These are phyloP conservation scores for Apostichopus californicus DNA, from an alignment of 35 echinoderm and acorn worm genomes.

Conservation along the genomic window DNA sequence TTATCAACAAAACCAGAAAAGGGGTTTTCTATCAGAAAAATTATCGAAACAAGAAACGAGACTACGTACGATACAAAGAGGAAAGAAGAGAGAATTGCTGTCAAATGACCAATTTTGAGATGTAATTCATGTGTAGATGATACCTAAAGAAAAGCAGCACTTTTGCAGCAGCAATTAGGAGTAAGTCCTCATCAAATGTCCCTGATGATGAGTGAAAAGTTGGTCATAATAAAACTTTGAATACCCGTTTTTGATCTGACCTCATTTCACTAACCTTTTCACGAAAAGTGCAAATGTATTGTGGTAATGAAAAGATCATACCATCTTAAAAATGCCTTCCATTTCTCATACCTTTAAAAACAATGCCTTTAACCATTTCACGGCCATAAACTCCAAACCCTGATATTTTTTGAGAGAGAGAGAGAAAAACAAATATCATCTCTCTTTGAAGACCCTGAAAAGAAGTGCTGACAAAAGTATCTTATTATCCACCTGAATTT, in stretches of 20 bases:
- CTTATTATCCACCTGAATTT: background rate
- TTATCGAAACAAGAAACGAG: background rate
- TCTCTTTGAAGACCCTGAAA: background rate
- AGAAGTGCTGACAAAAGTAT: background rate
- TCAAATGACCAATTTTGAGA: conserved; percentile 4
- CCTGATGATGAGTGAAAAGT: background rate
- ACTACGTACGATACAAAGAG: background rate
- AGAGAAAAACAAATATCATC: background rate
- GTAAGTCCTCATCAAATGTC: background rate
- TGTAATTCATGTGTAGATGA: background rate
- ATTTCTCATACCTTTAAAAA: background rate
- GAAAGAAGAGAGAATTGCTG: background rate
- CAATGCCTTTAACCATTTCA: background rate
- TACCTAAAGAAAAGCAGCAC: background rate
- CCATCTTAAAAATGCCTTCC: background rate
- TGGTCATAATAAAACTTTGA: conserved; percentile 5
- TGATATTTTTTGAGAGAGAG: background rate
- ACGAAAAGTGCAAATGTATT: background rate
- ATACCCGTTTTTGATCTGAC: conserved; percentile 3
- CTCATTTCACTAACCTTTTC: background rate
- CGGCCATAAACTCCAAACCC: background rate
- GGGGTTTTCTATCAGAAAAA: background rate
- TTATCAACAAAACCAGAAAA: background rate
- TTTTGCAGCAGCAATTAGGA: background rate
- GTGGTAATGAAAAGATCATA: background rate